phyloP scores from a whole-genome alignment of 2,888 invertebrate species.

The Drosophila macrospina region DNA sequence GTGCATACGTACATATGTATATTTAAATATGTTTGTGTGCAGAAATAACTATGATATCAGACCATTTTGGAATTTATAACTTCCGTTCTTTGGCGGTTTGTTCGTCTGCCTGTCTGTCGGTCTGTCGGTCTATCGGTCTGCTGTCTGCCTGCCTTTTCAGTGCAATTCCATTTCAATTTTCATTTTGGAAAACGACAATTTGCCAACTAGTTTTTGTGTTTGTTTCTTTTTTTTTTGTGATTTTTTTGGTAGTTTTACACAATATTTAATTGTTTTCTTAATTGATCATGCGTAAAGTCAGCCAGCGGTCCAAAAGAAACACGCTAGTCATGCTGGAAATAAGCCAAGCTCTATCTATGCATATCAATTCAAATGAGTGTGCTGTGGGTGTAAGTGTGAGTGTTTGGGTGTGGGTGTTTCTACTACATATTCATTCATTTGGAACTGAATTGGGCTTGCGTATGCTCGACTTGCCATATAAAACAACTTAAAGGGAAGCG shows the following conservation, averaged over 20 bases:
- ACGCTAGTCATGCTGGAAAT: slow-evolving; percentile 64
- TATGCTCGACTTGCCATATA: slow-evolving; percentile 49
- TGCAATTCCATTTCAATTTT: slow-evolving; percentile 17
- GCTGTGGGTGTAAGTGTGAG: slow-evolving; percentile 8
- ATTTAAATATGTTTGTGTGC: slow-evolving; percentile 20
- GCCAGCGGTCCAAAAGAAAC: slow-evolving; percentile 26
- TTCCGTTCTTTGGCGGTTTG: slow-evolving; percentile 62
- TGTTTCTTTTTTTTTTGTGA: slow-evolving; percentile 4
- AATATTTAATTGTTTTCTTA: slow-evolving; percentile 74
- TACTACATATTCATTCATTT: slow-evolving; percentile 34
- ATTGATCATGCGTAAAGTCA: slow-evolving; percentile 78
- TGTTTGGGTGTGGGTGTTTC: slow-evolving; percentile 7
- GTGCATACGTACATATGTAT: neutral
- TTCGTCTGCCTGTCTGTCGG: too few species aligned
- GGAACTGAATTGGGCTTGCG: slow-evolving; percentile 55
- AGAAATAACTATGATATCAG: slow-evolving; percentile 72
- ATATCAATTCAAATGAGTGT: slow-evolving; percentile 19
- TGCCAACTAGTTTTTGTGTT: slow-evolving; percentile 43
- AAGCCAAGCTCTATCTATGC: slow-evolving; percentile 53
- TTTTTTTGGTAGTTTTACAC: slow-evolving; percentile 50
- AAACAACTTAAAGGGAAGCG: slow-evolving; percentile 64
- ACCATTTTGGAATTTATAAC: slow-evolving; percentile 62
- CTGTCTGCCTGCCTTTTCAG: slow-evolving; percentile 37
- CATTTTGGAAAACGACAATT: slow-evolving; percentile 54
- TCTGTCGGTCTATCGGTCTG: too few species aligned